Conservation (phyloP, 1,140 invertebrate genomes). For the Platyscapa corneri region DNA sequence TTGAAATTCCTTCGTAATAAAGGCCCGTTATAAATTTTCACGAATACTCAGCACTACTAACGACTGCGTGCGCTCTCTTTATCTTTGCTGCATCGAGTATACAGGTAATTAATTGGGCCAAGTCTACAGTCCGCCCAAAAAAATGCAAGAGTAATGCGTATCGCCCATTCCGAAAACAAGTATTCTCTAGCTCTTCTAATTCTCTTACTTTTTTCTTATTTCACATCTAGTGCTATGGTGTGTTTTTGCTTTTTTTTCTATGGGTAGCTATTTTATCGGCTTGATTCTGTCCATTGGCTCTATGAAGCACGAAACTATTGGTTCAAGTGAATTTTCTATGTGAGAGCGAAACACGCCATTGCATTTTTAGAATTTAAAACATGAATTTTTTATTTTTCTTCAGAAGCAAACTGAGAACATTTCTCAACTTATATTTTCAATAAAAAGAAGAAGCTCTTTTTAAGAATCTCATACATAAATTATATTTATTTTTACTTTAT, state of each 20-base stretch:
- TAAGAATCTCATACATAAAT: no score
- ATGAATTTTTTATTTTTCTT: neutral
- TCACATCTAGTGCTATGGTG: neutral
- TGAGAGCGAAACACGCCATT: neutral
- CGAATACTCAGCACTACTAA: slow-evolving; percentile 20
- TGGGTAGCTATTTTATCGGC: neutral
- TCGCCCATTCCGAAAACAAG: neutral
- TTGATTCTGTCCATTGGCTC: neutral
- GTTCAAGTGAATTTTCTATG: slow-evolving; percentile 10
- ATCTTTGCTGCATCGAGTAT: slow-evolving; percentile 13
- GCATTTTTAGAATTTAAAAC: slow-evolving; percentile 19
- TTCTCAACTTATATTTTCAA: neutral
- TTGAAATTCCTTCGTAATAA: slow-evolving; percentile 41
- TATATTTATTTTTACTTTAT: no score
- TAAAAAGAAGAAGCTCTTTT: neutral
- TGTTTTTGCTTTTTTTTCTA: neutral
- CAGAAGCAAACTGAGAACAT: neutral
- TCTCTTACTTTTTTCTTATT: neutral
- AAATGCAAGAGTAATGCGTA: neutral
- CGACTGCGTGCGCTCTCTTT: slow-evolving; percentile 6
- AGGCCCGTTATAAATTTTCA: slow-evolving; percentile 36
- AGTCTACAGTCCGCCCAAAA: neutral
- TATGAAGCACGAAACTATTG: slow-evolving; percentile 17
- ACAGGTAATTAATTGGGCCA: slow-evolving; percentile 39
- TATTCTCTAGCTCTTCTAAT: neutral